Conservation (phyloP, 1,140 invertebrate genomes). For the Whitmania pigra region DNA sequence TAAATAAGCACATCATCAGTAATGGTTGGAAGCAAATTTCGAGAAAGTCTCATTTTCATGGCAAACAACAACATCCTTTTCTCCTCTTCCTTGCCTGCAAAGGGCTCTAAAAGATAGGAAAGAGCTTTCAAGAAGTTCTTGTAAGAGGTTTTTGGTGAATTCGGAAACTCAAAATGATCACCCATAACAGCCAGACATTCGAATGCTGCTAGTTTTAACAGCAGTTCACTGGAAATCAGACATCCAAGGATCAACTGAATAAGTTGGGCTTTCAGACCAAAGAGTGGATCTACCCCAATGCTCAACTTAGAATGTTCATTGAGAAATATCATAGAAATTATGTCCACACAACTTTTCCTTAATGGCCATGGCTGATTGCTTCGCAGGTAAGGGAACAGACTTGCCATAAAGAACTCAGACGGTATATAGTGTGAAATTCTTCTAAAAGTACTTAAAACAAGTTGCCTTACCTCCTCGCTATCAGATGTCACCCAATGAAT, state of each 20-base stretch:
- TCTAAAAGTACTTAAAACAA: too few species aligned
- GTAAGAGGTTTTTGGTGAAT: neutral
- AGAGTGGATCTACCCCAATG: neutral
- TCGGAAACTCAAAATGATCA: neutral
- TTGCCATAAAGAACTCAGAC: too few species aligned
- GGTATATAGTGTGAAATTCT: too few species aligned
- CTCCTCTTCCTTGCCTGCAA: conserved; percentile 4
- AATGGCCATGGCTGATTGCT: too few species aligned
- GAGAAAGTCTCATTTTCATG: neutral
- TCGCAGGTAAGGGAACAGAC: too few species aligned
- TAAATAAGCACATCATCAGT: neutral
- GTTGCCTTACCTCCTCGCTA: too few species aligned
- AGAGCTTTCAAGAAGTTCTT: neutral
- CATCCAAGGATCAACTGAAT: neutral
- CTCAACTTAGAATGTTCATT: neutral
- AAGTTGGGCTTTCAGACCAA: neutral
- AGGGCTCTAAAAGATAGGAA: neutral
- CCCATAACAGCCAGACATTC: neutral
- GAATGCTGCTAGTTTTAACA: neutral
- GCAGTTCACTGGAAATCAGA: neutral
- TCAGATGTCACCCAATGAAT: too few species aligned
- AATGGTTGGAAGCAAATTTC: neutral
- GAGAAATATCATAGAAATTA: too few species aligned
- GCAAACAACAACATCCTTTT: conserved; percentile 1
- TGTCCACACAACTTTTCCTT: too few species aligned